Conservation (phyloP, 2,797 vertebrate genomes). For the Podarcis lilfordi region DNA sequence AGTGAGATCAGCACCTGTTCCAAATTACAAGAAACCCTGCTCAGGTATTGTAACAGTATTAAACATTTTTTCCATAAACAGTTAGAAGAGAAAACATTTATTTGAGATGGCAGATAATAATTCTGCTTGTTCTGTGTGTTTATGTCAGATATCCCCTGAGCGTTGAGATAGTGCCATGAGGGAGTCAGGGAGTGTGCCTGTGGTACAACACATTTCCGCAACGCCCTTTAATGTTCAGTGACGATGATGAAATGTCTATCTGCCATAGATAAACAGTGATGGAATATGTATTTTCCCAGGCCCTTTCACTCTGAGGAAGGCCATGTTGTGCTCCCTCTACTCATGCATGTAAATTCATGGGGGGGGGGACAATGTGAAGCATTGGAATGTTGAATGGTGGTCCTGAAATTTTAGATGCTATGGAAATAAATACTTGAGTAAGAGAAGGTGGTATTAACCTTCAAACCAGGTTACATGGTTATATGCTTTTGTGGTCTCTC, state of each 20-base stretch:
- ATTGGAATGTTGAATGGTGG: not conserved
- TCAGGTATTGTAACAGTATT: conserved; percentile 76
- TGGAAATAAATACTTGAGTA: not conserved
- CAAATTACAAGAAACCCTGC: conserved; percentile 80
- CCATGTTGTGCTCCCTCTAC: too few relatives aligned
- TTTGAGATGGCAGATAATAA: not conserved
- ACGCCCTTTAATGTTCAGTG: too few relatives aligned
- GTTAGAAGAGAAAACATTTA: conserved; percentile 10
- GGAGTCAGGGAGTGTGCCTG: too few relatives aligned
- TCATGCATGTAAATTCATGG: not conserved
- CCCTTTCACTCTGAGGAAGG: too few relatives aligned
- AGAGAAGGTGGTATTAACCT: not conserved
- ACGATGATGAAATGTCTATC: too few relatives aligned
- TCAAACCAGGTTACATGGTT: not conserved
- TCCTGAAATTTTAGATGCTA: not conserved
- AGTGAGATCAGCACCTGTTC: conserved; percentile 84
- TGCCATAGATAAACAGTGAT: too few relatives aligned
- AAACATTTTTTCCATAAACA: conserved; percentile 14
- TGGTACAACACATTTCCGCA: too few relatives aligned
- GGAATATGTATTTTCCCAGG: too few relatives aligned
- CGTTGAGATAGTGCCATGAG: not conserved
- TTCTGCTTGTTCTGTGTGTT: not conserved
- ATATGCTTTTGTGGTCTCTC: not conserved
- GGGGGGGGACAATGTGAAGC: not conserved
- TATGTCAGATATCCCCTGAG: not conserved